Percentiles rank a stretch among this genome's conserved stretches.
phyloP scores from a whole-genome alignment of 2,888 invertebrate species.

The Scrobipalpa atriplicella region DNA sequence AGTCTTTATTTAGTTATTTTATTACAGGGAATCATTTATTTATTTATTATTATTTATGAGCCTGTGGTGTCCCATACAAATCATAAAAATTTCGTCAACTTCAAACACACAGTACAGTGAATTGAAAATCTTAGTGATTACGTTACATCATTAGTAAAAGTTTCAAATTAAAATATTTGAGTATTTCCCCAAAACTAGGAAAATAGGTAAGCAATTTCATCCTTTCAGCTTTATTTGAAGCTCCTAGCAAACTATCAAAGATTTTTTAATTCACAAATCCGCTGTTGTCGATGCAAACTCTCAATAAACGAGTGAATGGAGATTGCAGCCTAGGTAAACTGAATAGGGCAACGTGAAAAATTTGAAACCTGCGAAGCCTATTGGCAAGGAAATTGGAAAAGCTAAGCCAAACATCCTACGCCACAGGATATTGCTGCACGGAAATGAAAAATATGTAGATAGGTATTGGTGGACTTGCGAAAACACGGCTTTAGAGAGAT shows the following conservation, averaged over 20 bases:
- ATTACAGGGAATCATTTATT: too few relatives aligned
- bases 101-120: too few relatives aligned
- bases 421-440: conserved; percentile 65
- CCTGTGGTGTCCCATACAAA: too few relatives aligned
- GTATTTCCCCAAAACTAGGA: too few relatives aligned
- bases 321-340: conserved; percentile 12
- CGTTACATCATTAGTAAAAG: too few relatives aligned
- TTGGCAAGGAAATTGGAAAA: conserved; percentile 70
- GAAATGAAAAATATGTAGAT: conserved; percentile 62
- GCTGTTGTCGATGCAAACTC: neutral
- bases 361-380: conserved; percentile 55
- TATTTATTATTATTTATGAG: too few relatives aligned
- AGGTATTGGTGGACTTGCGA: conserved; percentile 21
- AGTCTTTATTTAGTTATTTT: too few relatives aligned
- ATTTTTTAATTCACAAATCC: neutral
- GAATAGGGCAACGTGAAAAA: conserved; percentile 43
- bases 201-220: too few relatives aligned
- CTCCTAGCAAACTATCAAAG: neutral
- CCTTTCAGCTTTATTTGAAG: too few relatives aligned
- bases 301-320: neutral
- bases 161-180: too few relatives aligned
- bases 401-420: conserved; percentile 67
- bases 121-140: too few relatives aligned
- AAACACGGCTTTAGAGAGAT: conserved; percentile 26
- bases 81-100: too few relatives aligned